Evolutionary conservation across 2,888 invertebrate species (phyloP), one percentile per base, ranked within the genome.

Genomic region (Drosophila kanekoi): DNA sequence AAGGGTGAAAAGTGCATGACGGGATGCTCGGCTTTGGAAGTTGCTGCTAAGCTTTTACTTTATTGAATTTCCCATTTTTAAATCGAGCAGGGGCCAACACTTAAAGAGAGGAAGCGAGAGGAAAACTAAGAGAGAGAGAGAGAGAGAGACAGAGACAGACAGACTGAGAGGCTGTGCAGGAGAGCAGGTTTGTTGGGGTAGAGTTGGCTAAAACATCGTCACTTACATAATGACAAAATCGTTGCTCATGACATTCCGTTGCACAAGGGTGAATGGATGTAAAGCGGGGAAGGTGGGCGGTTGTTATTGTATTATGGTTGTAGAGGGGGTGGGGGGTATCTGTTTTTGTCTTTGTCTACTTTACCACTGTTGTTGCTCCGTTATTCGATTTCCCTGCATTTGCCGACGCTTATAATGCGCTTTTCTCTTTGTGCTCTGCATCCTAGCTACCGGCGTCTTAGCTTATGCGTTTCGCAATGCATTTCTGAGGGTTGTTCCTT

Each of bases 401-500:
- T 72, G 59, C 61, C 67, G 72, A 63, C 51, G 45, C 49, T 48
- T 68, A 48, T 47, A 60, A 66, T 44, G 33, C 28, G 33, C 43
- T 56, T 57, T 61, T 20, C 47, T 48, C 48, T 51, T 44, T 59
- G 23, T 57, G 44, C 47, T 63, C 51, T 72, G 65, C 67, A 65
- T 64, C 66, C 62, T 63, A 37, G 41, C 28, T 32, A 41, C 4
- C 11, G 37, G 28, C 37, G 56, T 73, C 41, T 72, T 71, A 45
- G 10, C n/a, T 59, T 52, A 41, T 59, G 54, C 43, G 23, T 57
- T 47, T 35, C 48, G 48, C 4, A 33, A 20, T 69, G 71, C 76
- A 77, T 61, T 80, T 77, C 64, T 79, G 77, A 66, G 81, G 81
- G 81, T 82, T 81, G 81, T 63, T 82, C 41, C 72, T 60, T 61